phyloP scores from a whole-genome alignment of 2,113 vertebrate species.

The Mustela lutreola region DNA sequence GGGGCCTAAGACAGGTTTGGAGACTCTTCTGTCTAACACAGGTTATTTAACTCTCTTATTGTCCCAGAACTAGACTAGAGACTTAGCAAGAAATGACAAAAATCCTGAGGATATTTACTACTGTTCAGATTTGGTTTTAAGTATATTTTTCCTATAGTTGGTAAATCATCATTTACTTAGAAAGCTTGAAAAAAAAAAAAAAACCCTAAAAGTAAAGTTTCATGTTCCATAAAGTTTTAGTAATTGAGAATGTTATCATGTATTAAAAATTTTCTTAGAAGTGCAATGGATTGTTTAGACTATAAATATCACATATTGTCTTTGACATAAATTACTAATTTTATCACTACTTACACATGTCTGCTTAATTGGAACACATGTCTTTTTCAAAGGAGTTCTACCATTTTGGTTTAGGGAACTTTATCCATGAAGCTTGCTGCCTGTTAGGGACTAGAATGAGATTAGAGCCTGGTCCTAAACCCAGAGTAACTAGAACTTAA shows the following conservation, averaged over 20 bases:
- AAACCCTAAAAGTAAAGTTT: constrained; percentile 41
- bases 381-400: not conserved
- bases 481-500: constrained; percentile 38
- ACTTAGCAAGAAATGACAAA: not conserved
- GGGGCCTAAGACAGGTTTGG: rapidly evolving
- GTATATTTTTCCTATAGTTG: constrained; percentile 38
- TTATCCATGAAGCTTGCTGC: not conserved
- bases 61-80: not conserved
- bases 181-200: constrained; percentile 25
- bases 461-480: not conserved
- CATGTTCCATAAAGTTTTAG: not conserved
- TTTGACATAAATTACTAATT: constrained; percentile 46
- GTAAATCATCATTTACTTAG: constrained; percentile 17
- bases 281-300: constrained; percentile 5
- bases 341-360: constrained; percentile 22
- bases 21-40: not conserved
- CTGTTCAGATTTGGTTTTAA: not conserved
- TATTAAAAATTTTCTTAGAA: constrained; percentile 49
- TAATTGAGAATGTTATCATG: constrained; percentile 38
- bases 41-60: not conserved
- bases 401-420: not conserved
- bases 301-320: constrained; percentile 1
- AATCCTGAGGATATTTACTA: not conserved
- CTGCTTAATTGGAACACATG: not conserved
- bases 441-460: not conserved